Conservation (phyloP, 2,113 vertebrate genomes). For the Thinocorus orbignyianus region DNA sequence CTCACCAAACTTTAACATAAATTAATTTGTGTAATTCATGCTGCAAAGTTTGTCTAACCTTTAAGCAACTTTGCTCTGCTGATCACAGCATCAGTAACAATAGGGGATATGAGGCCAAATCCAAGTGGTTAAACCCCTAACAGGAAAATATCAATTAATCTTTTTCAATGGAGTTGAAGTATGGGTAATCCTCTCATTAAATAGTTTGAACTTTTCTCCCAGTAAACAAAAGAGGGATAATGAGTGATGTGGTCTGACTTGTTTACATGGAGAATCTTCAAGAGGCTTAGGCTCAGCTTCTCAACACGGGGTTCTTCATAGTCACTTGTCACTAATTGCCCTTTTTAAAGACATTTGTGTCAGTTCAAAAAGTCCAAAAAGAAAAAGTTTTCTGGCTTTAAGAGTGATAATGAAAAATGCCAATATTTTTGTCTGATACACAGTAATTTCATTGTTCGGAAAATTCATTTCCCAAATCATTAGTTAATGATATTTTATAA, state of each 20-base stretch:
- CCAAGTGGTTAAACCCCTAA: slow-evolving; percentile 82
- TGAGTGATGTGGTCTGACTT: slow-evolving; percentile 84
- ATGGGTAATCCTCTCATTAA: slow-evolving; percentile 91
- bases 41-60: slow-evolving; percentile 78
- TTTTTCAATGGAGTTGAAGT: slow-evolving; percentile 86
- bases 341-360: slow-evolving; percentile 84
- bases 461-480: background rate
- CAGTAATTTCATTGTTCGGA: background rate
- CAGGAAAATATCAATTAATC: slow-evolving; percentile 96
- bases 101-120: slow-evolving; percentile 72
- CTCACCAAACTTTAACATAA: slow-evolving; percentile 58
- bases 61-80: slow-evolving; percentile 78
- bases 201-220: slow-evolving; percentile 84
- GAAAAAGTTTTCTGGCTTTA: slow-evolving; percentile 59
- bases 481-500: background rate
- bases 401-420: slow-evolving; percentile 36
- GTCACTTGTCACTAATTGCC: slow-evolving; percentile 85
- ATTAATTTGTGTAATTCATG: slow-evolving; percentile 73
- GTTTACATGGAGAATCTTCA: slow-evolving; percentile 88
- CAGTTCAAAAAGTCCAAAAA: slow-evolving; percentile 68
- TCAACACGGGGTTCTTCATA: slow-evolving; percentile 81
- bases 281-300: slow-evolving; percentile 85
- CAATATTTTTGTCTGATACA: slow-evolving; percentile 38
- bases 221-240: slow-evolving; percentile 87
- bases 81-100: slow-evolving; percentile 80